Percentiles rank a stretch among this genome's conserved stretches.
phyloP scores from a whole-genome alignment of 2,797 vertebrate genomes.

The Nannoperca obscura region DNA sequence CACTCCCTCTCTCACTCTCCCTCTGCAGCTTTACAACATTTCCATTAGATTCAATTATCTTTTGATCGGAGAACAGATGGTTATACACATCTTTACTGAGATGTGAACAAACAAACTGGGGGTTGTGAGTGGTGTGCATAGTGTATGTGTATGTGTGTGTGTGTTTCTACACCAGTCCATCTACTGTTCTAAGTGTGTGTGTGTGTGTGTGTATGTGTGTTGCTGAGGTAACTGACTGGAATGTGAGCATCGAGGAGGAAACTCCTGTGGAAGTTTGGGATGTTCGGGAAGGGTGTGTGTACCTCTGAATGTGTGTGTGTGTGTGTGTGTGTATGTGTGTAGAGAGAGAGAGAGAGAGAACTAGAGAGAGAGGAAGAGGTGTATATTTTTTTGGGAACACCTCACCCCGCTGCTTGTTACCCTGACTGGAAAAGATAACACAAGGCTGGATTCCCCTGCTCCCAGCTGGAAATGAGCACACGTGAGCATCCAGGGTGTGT shows the following conservation, averaged over 20 bases:
- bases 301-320: constrained; percentile 41
- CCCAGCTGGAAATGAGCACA: constrained; percentile 65
- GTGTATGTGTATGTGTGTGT: no score
- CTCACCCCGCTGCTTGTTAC: constrained; percentile 73
- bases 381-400: constrained; percentile 82
- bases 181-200: constrained; percentile 4
- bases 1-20: neutral
- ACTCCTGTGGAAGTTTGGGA: constrained; percentile 82
- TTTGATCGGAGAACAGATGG: constrained; percentile 32
- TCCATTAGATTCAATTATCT: constrained; percentile 38
- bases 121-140: constrained; percentile 14
- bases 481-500: constrained; percentile 35
- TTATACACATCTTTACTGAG: constrained; percentile 15
- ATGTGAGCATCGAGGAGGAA: constrained; percentile 81
- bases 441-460: constrained; percentile 69
- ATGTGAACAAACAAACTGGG: constrained; percentile 35
- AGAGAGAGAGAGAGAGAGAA: neutral
- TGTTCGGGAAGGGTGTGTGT: constrained; percentile 73
- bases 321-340: constrained; percentile 56
- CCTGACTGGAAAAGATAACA: constrained; percentile 83
- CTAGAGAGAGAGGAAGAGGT: constrained; percentile 73
- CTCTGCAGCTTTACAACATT: constrained; percentile 28
- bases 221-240: constrained; percentile 72
- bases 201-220: constrained; percentile 9
- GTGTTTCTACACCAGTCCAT: constrained; percentile 34